These are phyloP conservation scores for Paedocypris micromegethes DNA, from an alignment of 2,797 vertebrate genomes.

Conservation along the genomic window DNA sequence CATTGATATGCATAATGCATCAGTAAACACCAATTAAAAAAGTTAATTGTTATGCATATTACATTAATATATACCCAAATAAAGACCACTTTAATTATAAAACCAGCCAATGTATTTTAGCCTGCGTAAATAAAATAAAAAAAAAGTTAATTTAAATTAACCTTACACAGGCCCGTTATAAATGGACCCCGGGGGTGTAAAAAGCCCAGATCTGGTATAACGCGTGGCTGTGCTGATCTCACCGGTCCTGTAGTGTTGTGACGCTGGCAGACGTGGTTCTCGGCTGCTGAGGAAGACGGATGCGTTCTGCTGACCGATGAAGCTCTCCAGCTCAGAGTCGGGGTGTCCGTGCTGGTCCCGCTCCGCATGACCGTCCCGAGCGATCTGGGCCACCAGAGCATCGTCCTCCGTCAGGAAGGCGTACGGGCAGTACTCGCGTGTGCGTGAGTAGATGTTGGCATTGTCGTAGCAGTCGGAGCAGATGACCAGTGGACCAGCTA, in stretches of 20 bases:
- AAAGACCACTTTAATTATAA: no score
- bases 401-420: constrained; percentile 84
- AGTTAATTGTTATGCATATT: no score
- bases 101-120: no score
- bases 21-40: no score
- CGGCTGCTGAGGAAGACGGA: constrained; percentile 68
- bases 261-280: constrained; percentile 50
- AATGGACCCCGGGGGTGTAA: no score
- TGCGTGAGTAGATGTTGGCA: constrained; percentile 89
- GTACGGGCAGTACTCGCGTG: constrained; percentile 89
- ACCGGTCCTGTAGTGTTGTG: constrained; percentile 68
- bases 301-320: constrained; percentile 67
- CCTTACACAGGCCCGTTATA: no score
- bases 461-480: constrained; percentile 97
- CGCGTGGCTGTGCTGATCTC: constrained; percentile 47
- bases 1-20: no score
- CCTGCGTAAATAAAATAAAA: no score
- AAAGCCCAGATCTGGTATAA: no score
- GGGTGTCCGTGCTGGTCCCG: constrained; percentile 57
- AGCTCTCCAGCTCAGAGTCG: constrained; percentile 62
- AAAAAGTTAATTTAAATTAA: no score
- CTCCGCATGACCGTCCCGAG: constrained; percentile 56
- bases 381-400: constrained; percentile 66
- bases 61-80: no score
- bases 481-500: constrained; percentile 77